Conservation (phyloP, 2,113 vertebrate genomes). For the Crotophaga sulcirostris region DNA sequence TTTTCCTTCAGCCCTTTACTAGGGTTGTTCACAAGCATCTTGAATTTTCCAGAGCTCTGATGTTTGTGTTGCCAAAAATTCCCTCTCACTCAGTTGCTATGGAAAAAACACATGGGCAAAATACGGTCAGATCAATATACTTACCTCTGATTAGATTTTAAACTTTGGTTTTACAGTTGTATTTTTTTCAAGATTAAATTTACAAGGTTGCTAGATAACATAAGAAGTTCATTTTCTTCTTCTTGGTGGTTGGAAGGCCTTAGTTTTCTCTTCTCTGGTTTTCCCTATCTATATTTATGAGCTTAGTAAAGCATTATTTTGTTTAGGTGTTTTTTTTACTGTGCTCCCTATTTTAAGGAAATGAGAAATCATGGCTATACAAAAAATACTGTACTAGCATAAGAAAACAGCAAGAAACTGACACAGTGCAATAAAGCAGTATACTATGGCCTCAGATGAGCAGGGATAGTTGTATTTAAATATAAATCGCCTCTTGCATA, state of each 20-base stretch:
- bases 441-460: not conserved
- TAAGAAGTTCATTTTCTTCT: not conserved
- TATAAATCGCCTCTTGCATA: not conserved
- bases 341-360: not conserved
- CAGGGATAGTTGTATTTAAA: not conserved
- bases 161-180: not conserved
- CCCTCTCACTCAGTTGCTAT: not conserved
- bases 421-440: too few relatives aligned
- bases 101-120: not conserved
- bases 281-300: not conserved
- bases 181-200: not conserved
- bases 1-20: not conserved
- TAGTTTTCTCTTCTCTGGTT: not conserved
- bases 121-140: not conserved
- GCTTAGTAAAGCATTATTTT: not conserved
- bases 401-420: not conserved
- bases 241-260: not conserved
- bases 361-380: not conserved
- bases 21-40: not conserved
- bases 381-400: not conserved
- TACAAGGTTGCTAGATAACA: not conserved
- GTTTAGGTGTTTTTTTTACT: not conserved
- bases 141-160: not conserved
- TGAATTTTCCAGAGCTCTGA: not conserved
- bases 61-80: not conserved